phyloP scores from a whole-genome alignment of 2,113 vertebrate genomes.

The Micronycteris hirsuta region DNA sequence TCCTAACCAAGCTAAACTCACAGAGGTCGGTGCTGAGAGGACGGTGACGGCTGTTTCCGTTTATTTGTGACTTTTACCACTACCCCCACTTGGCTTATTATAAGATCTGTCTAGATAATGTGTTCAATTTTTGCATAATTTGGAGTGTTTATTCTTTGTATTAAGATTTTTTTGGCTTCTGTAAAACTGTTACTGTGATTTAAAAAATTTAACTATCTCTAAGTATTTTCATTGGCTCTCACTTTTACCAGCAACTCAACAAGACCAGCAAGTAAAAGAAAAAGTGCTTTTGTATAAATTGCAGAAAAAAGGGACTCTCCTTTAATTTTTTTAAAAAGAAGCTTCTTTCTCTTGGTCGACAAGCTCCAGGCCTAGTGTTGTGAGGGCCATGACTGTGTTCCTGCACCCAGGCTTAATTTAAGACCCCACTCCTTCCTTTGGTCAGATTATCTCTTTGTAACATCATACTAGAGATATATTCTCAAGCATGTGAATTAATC shows the following conservation, averaged over 20 bases:
- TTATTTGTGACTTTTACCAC: not conserved
- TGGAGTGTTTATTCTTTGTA: not conserved
- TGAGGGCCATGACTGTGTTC: rapidly evolving
- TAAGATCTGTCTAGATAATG: not conserved
- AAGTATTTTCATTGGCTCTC: not conserved
- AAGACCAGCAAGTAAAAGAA: not conserved
- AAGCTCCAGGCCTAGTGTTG: not conserved
- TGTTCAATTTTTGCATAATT: not conserved
- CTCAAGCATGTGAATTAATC: not conserved
- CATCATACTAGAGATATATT: not conserved
- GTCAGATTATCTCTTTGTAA: not conserved
- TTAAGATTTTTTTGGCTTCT: not conserved
- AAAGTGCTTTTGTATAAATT: not conserved
- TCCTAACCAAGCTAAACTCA: not conserved
- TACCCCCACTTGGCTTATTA: not conserved
- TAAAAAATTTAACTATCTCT: not conserved
- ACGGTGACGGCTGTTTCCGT: not conserved
- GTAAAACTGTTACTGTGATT: not conserved
- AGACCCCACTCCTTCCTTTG: not conserved
- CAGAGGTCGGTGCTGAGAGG: not conserved
- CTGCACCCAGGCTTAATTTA: not conserved
- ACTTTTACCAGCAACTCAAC: not conserved
- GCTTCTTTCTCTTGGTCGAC: not conserved
- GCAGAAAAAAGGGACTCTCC: not conserved
- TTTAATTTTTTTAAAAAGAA: not conserved